phyloP scores from a whole-genome alignment of 1,140 invertebrate species.

The Drosophila murphyi region DNA sequence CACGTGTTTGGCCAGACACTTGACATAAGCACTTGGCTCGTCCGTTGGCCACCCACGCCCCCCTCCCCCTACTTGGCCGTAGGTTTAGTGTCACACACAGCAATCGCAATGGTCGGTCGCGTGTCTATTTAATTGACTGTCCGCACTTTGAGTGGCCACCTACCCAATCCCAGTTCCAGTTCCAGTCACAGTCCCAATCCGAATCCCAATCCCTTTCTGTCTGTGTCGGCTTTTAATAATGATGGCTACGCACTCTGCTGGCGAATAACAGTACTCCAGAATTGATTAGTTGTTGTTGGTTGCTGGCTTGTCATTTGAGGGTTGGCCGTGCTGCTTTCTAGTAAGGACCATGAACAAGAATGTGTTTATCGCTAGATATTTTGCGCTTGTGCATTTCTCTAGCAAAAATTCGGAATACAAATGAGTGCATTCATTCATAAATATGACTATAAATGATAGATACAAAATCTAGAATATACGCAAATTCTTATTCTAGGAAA shows the following conservation, averaged over 20 bases:
- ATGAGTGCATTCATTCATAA: neutral
- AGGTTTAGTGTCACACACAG: constrained; percentile 74
- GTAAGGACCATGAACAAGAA: neutral
- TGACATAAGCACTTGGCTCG: constrained; percentile 75
- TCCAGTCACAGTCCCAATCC: neutral
- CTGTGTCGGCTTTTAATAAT: constrained; percentile 59
- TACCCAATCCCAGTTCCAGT: neutral
- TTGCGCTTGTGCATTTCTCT: neutral
- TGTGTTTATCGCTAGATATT: neutral
- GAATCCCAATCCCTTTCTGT: neutral
- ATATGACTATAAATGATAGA: constrained; percentile 1
- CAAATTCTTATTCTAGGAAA: neutral
- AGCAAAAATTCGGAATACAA: no score
- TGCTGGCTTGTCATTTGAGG: neutral
- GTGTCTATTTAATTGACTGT: constrained; percentile 82
- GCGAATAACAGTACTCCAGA: constrained; percentile 49
- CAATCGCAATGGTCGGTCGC: constrained; percentile 38
- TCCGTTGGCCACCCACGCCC: constrained; percentile 4
- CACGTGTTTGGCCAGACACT: constrained; percentile 81
- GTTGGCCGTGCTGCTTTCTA: neutral
- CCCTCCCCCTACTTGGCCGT: neutral
- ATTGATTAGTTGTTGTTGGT: constrained; percentile 64
- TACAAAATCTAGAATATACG: neutral
- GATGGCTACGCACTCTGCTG: constrained; percentile 46
- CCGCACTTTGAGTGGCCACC: constrained; percentile 56